These are phyloP conservation scores for Cerceris ruficornis DNA, from an alignment of 2,888 invertebrate species.

Conservation along the genomic window DNA sequence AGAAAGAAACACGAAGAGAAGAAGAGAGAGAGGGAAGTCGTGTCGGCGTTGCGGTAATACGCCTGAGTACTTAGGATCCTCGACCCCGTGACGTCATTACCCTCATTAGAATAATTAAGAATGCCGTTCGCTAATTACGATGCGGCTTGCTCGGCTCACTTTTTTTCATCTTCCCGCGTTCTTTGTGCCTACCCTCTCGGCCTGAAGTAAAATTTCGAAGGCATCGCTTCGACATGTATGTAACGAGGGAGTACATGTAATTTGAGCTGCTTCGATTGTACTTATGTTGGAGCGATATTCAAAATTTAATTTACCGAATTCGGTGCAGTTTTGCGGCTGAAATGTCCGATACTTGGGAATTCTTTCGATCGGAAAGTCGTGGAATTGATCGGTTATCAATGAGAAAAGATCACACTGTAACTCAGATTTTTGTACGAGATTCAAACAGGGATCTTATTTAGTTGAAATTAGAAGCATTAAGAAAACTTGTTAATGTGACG, in stretches of 20 bases:
- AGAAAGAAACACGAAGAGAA: background rate
- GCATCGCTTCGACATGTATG: background rate
- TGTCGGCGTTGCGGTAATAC: slow-evolving; percentile 50
- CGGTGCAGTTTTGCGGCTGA: too few species aligned
- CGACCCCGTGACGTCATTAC: slow-evolving; percentile 67
- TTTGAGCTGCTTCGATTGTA: background rate
- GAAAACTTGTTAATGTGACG: too few species aligned
- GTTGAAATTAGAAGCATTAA: too few species aligned
- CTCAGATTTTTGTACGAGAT: too few species aligned
- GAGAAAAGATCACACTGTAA: too few species aligned
- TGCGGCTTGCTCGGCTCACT: slow-evolving; percentile 50
- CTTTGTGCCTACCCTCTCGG: background rate
- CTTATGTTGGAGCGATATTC: background rate
- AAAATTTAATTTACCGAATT: background rate
- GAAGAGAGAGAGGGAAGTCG: slow-evolving; percentile 15
- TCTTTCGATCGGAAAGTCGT: too few species aligned
- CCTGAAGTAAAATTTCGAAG: slow-evolving; percentile 19
- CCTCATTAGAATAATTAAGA: slow-evolving; percentile 72
- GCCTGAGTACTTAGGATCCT: slow-evolving; percentile 54
- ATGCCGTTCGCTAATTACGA: slow-evolving; percentile 68
- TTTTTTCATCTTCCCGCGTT: slow-evolving; percentile 24
- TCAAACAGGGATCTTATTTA: too few species aligned
- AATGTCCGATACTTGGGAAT: too few species aligned
- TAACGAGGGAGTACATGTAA: background rate
- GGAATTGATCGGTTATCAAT: too few species aligned